Conservation (phyloP, 2,888 invertebrate species). For the Athalia circularis region DNA sequence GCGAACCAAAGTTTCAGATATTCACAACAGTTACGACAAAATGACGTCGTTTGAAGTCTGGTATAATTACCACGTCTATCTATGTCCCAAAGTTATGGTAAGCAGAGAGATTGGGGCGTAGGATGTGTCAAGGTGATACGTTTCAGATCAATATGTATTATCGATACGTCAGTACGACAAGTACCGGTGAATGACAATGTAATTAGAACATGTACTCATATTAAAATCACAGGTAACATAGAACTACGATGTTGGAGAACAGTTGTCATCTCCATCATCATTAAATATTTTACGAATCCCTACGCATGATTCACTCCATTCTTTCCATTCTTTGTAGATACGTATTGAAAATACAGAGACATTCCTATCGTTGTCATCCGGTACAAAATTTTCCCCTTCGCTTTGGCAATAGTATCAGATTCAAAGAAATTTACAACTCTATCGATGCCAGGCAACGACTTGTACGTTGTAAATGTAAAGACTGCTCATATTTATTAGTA, state of each 20-base stretch:
- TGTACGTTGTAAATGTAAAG: not conserved
- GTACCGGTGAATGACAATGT: not conserved
- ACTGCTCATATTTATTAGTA: not conserved
- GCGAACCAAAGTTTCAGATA: slow-evolving; percentile 25
- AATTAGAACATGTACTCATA: not conserved
- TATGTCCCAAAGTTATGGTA: slow-evolving; percentile 6
- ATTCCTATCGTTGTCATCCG: too few relatives aligned
- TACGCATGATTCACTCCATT: too few relatives aligned
- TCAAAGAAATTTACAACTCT: slow-evolving; percentile 1
- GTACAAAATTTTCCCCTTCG: not conserved
- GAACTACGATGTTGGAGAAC: too few relatives aligned
- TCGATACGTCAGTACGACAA: not conserved
- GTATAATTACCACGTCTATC: slow-evolving; percentile 23
- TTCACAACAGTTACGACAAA: slow-evolving; percentile 14
- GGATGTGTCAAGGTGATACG: not conserved
- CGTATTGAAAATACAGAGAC: too few relatives aligned
- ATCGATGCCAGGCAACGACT: slow-evolving; percentile 13
- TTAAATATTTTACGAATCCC: too few relatives aligned
- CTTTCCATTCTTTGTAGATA: too few relatives aligned
- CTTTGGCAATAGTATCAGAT: slow-evolving; percentile 9
- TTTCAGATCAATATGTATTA: slow-evolving; percentile 11
- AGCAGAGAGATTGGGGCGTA: slow-evolving; percentile 15
- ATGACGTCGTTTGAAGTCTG: slow-evolving; percentile 30
- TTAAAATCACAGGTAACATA: too few relatives aligned
- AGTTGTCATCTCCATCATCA: too few relatives aligned